These are phyloP conservation scores for Pseudococcus jackbeardsleyi DNA, from an alignment of 2,888 invertebrate genomes.

Conservation along the genomic window DNA sequence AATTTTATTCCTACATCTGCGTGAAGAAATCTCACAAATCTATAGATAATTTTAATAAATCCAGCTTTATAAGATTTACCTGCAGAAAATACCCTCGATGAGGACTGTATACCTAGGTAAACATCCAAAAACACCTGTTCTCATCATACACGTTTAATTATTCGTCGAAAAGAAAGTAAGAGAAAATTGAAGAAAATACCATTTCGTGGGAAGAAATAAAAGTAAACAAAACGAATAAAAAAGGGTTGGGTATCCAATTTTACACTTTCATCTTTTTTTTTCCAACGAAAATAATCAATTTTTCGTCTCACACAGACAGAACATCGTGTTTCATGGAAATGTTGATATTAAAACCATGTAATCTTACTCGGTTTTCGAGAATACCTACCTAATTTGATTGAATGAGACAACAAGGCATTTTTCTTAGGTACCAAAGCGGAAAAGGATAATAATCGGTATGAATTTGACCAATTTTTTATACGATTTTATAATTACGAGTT, in stretches of 20 bases:
- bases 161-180: constrained; percentile 3
- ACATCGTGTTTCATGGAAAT: background rate
- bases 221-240: background rate
- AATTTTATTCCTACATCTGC: background rate
- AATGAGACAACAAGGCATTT: background rate
- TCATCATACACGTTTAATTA: background rate
- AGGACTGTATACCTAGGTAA: background rate
- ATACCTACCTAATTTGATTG: background rate
- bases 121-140: background rate
- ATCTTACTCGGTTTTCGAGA: background rate
- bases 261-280: constrained; percentile 7
- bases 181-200: background rate
- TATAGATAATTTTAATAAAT: background rate
- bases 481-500: constrained; percentile 12
- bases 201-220: background rate
- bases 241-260: background rate
- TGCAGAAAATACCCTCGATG: background rate
- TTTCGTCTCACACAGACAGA: background rate
- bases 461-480: constrained; percentile 30
- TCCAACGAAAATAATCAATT: background rate
- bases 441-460: constrained; percentile 34
- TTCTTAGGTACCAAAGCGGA: constrained; percentile 16
- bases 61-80: background rate
- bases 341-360: background rate
- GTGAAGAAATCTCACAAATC: background rate